phyloP scores from a whole-genome alignment of 1,140 invertebrate genomes.

The Temnothorax nylanderi region DNA sequence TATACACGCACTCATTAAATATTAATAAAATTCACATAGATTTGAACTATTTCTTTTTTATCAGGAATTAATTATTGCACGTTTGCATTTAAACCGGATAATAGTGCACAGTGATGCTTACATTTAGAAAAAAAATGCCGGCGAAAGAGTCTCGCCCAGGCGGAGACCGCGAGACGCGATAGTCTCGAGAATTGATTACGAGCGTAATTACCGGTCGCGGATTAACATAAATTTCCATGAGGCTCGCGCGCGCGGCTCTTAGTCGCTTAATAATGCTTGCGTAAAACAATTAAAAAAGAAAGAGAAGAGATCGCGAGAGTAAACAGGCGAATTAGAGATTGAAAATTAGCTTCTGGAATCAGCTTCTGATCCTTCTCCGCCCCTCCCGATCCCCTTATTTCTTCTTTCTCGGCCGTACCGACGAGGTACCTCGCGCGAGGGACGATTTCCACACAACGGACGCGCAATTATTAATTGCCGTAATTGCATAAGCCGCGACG shows the following conservation, averaged over 20 bases:
- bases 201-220: constrained; percentile 64
- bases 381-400: background rate
- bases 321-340: constrained; percentile 67
- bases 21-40: constrained; percentile 22
- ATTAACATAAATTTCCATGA: constrained; percentile 75
- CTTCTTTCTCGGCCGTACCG: background rate
- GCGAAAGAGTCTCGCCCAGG: constrained; percentile 1
- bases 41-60: background rate
- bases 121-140: constrained; percentile 36
- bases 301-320: constrained; percentile 23
- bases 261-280: constrained; percentile 50
- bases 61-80: constrained; percentile 29
- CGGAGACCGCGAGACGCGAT: constrained; percentile 57
- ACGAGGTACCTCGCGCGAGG: constrained; percentile 14
- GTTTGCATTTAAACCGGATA: constrained; percentile 26
- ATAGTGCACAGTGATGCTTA: constrained; percentile 17
- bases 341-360: constrained; percentile 60
- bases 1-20: background rate
- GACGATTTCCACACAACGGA: constrained; percentile 63
- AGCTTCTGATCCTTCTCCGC: background rate
- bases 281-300: constrained; percentile 53
- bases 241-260: constrained; percentile 21
- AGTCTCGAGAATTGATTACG: constrained; percentile 71
- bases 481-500: constrained; percentile 56
- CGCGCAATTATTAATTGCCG: constrained; percentile 70